These are phyloP conservation scores for Mellivora capensis DNA, from an alignment of 2,113 vertebrate species.

Conservation along the genomic window DNA sequence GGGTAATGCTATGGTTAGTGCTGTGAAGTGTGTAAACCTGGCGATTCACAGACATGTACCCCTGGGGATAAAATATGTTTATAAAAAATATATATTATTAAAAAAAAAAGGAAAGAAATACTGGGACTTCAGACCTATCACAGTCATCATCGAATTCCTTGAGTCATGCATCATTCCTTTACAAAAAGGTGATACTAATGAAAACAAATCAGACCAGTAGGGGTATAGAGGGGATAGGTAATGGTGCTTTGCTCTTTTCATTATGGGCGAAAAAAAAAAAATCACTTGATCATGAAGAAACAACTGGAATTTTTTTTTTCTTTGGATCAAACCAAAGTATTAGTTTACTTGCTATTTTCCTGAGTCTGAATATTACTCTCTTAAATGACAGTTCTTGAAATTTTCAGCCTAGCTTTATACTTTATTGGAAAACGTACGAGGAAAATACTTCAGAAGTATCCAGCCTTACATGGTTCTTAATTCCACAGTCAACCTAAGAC, in stretches of 20 bases:
- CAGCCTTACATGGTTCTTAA: neutral
- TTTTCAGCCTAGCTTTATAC: neutral
- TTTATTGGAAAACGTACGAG: conserved; percentile 9
- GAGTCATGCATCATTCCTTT: neutral
- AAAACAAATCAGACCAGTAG: neutral
- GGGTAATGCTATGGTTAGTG: no score
- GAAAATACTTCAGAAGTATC: conserved; percentile 17
- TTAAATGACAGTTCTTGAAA: neutral
- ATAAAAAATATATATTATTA: no score
- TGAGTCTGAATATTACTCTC: neutral
- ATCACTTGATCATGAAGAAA: neutral
- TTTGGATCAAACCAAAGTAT: neutral
- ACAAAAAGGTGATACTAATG: neutral
- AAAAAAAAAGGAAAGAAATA: no score
- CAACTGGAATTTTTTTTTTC: neutral
- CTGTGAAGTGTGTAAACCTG: no score
- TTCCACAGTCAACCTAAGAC: neutral
- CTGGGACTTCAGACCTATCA: neutral
- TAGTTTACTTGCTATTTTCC: conserved; percentile 17
- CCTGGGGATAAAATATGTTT: no score
- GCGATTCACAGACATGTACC: no score
- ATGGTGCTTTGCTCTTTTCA: neutral
- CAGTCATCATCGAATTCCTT: neutral
- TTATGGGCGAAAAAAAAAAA: neutral
- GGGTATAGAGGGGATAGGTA: neutral